Percentiles rank a stretch among this genome's conserved stretches.
Conservation (phyloP, 1,140 invertebrate genomes). For the Steinernema feltiae region DNA sequence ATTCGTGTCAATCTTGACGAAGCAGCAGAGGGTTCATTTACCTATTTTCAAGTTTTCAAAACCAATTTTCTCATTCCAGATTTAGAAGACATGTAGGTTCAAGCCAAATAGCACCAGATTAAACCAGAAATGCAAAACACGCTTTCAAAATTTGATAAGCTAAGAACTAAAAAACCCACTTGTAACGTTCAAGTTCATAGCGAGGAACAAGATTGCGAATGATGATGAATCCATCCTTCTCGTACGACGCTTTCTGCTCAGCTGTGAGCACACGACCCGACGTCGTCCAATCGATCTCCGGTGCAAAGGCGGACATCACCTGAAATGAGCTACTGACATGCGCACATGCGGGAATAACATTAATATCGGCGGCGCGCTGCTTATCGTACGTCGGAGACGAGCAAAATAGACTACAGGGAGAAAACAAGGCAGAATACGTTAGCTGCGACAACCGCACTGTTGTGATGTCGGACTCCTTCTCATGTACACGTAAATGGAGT, state of each 20-base stretch:
- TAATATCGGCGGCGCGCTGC: no score
- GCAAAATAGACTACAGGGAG: not conserved
- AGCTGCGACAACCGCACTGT: not conserved
- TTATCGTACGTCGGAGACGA: not conserved
- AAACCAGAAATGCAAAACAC: no score
- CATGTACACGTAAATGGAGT: not conserved
- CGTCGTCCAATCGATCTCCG: constrained; percentile 14
- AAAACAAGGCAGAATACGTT: not conserved
- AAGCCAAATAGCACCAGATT: no score
- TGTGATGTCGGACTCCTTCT: not conserved
- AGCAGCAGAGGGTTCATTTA: no score
- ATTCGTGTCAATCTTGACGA: no score
- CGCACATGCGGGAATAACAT: no score
- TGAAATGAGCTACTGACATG: no score
- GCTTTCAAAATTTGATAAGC: no score
- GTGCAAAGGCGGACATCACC: constrained; percentile 27
- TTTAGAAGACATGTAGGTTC: no score
- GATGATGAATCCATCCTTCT: constrained; percentile 72
- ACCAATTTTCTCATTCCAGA: no score
- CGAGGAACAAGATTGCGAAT: constrained; percentile 66
- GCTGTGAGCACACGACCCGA: constrained; percentile 1
- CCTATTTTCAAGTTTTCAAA: no score
- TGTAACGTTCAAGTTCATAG: constrained; percentile 62
- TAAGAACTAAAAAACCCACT: constrained; percentile 4
- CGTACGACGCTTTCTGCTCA: constrained; percentile 65